A percentile compares a stretch with the other conserved stretches of the same genome.
Evolutionary conservation across 2,888 invertebrate species (phyloP).

Genomic region (Drosophila mimica): DNA sequence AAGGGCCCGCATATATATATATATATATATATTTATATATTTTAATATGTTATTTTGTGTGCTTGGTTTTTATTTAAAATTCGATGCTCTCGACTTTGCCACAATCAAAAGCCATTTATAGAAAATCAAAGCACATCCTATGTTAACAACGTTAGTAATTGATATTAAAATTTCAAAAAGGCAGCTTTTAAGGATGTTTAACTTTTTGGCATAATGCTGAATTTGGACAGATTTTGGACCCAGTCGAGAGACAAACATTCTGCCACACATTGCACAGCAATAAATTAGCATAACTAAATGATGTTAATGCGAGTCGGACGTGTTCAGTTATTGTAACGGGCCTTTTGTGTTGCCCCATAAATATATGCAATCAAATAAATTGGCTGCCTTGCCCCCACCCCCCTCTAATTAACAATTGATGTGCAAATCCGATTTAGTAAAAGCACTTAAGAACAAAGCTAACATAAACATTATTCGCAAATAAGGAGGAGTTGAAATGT

Average conservation of each 20-base stretch:
- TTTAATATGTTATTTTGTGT: not conserved
- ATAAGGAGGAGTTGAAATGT: not conserved
- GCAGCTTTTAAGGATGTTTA: not conserved
- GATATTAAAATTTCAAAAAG: not conserved
- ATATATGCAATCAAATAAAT: slow-evolving; percentile 10
- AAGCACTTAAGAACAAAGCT: not conserved
- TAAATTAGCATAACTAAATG: slow-evolving; percentile 16
- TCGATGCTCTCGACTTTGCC: not conserved
- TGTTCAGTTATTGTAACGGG: slow-evolving; percentile 4
- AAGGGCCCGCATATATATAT: not conserved
- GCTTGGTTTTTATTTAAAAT: not conserved
- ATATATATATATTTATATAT: too few relatives aligned
- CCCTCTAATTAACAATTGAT: not conserved
- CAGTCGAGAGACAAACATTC: not conserved
- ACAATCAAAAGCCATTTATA: not conserved
- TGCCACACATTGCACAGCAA: not conserved
- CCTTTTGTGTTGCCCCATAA: slow-evolving; percentile 3
- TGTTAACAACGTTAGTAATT: not conserved
- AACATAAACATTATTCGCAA: not conserved
- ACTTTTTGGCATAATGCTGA: not conserved
- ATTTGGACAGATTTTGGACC: not conserved
- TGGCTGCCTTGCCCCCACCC: not conserved
- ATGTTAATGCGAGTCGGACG: slow-evolving; percentile 8
- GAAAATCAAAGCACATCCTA: not conserved
- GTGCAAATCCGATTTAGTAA: slow-evolving; percentile 4